Evolutionary conservation across 2,113 vertebrate species (phyloP).

Genomic region (Marmota flaviventris): DNA sequence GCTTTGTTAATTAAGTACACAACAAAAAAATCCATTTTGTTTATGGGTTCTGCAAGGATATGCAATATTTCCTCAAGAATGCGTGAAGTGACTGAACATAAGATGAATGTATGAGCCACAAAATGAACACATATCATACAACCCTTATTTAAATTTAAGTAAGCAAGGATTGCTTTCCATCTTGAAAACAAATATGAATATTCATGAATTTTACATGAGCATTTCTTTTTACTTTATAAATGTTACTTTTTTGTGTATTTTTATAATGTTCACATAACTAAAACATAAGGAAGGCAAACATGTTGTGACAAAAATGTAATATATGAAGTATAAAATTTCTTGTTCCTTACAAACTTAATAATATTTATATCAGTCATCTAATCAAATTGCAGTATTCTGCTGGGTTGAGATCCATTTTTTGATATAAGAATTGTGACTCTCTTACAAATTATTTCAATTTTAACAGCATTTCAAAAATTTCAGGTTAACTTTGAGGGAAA

Average conservation of each 20-base stretch:
- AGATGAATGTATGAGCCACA: neutral
- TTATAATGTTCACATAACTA: slow-evolving; percentile 32
- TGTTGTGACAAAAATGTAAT: slow-evolving; percentile 9
- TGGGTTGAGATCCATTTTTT: slow-evolving; percentile 55
- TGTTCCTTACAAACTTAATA: neutral
- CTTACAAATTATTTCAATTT: slow-evolving; percentile 36
- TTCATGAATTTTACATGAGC: slow-evolving; percentile 12
- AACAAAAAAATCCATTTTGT: neutral
- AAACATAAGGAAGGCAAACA: slow-evolving; percentile 38
- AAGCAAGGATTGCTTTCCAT: slow-evolving; percentile 4
- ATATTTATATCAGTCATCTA: neutral
- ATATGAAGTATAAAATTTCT: neutral
- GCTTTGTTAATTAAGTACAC: slow-evolving; percentile 44
- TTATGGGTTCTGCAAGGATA: slow-evolving; percentile 52
- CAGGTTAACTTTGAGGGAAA: neutral
- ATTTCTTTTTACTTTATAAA: slow-evolving; percentile 49
- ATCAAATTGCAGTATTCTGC: slow-evolving; percentile 11
- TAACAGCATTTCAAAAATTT: slow-evolving; percentile 36
- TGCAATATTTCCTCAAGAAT: slow-evolving; percentile 41
- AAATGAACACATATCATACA: neutral
- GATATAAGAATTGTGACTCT: neutral
- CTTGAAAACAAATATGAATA: slow-evolving; percentile 51
- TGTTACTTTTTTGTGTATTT: neutral
- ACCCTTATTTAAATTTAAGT: slow-evolving; percentile 47
- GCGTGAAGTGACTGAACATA: slow-evolving; percentile 47